phyloP scores from a whole-genome alignment of 2,888 invertebrate species.

The Temnothorax ravouxi region DNA sequence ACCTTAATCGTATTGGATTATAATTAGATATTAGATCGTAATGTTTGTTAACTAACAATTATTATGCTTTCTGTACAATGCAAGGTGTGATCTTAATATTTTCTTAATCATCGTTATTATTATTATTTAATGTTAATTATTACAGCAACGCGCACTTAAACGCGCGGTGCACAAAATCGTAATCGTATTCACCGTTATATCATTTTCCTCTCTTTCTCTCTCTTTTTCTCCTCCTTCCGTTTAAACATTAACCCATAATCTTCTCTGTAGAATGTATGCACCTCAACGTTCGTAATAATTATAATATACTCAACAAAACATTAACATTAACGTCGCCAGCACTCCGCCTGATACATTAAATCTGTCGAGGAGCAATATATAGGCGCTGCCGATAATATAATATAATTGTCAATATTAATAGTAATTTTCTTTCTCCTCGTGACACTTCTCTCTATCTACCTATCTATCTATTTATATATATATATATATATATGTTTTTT shows the following conservation, averaged over 20 bases:
- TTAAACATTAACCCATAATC: constrained; percentile 78
- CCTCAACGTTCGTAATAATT: constrained; percentile 78
- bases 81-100: constrained; percentile 80
- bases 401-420: constrained; percentile 68
- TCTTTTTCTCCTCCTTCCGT: not conserved
- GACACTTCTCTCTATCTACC: constrained; percentile 56
- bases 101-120: constrained; percentile 60
- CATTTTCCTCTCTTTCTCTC: constrained; percentile 63
- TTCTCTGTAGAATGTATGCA: constrained; percentile 75
- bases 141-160: constrained; percentile 68
- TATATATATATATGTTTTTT: constrained; percentile 54
- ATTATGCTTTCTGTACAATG: constrained; percentile 85
- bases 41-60: constrained; percentile 83
- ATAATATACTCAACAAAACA: constrained; percentile 83
- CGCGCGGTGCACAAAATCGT: constrained; percentile 62
- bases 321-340: constrained; percentile 79
- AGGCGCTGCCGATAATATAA: constrained; percentile 72
- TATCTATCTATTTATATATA: constrained; percentile 41
- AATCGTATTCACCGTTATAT: constrained; percentile 67
- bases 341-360: constrained; percentile 66
- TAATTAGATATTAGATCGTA: constrained; percentile 80
- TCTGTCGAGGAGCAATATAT: constrained; percentile 69
- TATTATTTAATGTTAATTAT: constrained; percentile 60
- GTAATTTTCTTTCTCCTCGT: constrained; percentile 66
- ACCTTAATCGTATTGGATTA: constrained; percentile 68